Evolutionary conservation across 2,113 vertebrate species (phyloP), one percentile per base, ranked within the genome.

Genomic region (Tragelaphus strepsiceros): DNA sequence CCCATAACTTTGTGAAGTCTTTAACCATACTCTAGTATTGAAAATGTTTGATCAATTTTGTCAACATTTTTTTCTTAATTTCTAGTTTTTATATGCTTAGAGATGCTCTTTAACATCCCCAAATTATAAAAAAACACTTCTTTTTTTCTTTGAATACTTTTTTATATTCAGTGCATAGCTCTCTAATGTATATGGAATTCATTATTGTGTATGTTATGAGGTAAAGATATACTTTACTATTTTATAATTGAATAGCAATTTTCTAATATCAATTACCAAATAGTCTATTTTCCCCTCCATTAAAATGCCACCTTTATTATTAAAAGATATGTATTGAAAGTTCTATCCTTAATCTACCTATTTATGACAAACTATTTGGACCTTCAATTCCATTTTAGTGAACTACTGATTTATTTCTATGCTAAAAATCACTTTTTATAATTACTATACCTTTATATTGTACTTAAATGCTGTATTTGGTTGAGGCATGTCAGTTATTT

Each of bases 251-350:
- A 80, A 80, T 30, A 95, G 7, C n/a, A 86, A 64, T 54, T 46
- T 86, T 78, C 46, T 54, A 64, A 62, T 86, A 86, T 71, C 30
- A 78, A 64, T 80, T 78, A 90, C 28, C 46, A 74, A 90, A 58
- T 61, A 90, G 30, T 64, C 56, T 86, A 49, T 22, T 86, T 80
- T 91, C 16, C 46, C 67, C 67, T 46, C 46, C n/a, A 22, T 35
- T 95, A 91, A 95, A 95, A 91, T 64, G n/a, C 28, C n/a, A 77
- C 19, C 43, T 91, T 86, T 56, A n/a, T 84, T 90, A 95, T 78
- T 43, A 77, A 83, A 17, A 24, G 4, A 59, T 21, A 59, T 22
- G 16, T 83, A 24, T 39, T 74, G 53, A 46, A 71, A 90, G 67
- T 35, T 22, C 32, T 71, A 28, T 58, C 53, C 30, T 83, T 94